Conservation (phyloP, 1,140 invertebrate species). For the Ceratosolen solmsi region DNA sequence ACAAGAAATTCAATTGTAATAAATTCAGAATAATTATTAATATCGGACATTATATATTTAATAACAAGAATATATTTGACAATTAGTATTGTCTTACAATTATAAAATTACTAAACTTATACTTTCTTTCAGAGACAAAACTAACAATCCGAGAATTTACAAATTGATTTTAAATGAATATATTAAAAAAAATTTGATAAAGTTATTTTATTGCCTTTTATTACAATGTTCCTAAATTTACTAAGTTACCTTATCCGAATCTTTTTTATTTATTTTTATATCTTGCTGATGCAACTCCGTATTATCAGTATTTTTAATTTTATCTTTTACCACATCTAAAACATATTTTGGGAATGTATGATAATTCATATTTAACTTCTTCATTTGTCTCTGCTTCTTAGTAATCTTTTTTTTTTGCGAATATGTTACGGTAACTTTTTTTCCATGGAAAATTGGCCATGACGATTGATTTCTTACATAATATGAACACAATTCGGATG, state of each 20-base stretch:
- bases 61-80: slow-evolving; percentile 32
- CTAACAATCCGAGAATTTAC: too few species aligned
- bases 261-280: neutral
- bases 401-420: slow-evolving; percentile 22
- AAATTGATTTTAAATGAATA: neutral
- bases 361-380: slow-evolving; percentile 25
- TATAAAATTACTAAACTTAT: neutral
- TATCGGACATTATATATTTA: slow-evolving; percentile 42
- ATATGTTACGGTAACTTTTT: neutral
- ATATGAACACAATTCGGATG: neutral
- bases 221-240: neutral
- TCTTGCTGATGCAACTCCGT: slow-evolving; percentile 17
- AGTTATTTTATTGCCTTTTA: neutral
- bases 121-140: too few species aligned
- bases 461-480: slow-evolving; percentile 25
- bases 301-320: slow-evolving; percentile 20
- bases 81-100: slow-evolving; percentile 2
- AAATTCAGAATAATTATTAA: slow-evolving; percentile 8
- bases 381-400: slow-evolving; percentile 21
- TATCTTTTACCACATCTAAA: neutral
- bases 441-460: slow-evolving; percentile 45
- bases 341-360: neutral
- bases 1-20: slow-evolving; percentile 4
- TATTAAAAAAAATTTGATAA: neutral
- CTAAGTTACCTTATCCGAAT: neutral